Evolutionary conservation across 2,888 invertebrate species (phyloP).

Genomic region (Catocala fraxini): DNA sequence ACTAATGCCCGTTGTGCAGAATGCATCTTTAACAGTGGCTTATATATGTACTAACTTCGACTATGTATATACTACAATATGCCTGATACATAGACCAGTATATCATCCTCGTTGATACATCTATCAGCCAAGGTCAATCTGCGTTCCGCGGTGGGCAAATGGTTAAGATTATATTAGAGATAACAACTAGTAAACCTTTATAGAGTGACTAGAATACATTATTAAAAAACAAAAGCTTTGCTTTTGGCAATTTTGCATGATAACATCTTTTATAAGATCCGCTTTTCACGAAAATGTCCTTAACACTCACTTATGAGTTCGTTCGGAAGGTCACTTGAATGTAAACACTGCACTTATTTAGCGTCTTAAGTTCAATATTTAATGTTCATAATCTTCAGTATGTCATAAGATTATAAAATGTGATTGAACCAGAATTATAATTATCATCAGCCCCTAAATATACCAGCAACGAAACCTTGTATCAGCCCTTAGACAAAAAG

Average conservation of each 20-base stretch:
- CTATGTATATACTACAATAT: constrained; percentile 15
- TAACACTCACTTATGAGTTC: constrained; percentile 75
- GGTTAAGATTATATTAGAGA: constrained; percentile 68
- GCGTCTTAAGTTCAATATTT: constrained; percentile 59
- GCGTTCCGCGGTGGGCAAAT: constrained; percentile 60
- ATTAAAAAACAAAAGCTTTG: constrained; percentile 80
- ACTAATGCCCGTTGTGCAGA: constrained; percentile 65
- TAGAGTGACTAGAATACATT: constrained; percentile 75
- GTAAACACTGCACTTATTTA: constrained; percentile 69
- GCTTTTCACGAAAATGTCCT: constrained; percentile 61
- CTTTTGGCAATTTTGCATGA: constrained; percentile 77
- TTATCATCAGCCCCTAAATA: constrained; percentile 54
- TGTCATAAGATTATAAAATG: constrained; percentile 62
- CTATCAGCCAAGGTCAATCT: constrained; percentile 39
- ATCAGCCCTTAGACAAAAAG: constrained; percentile 54
- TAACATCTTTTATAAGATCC: constrained; percentile 58
- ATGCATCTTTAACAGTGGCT: constrained; percentile 44
- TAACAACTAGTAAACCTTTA: constrained; percentile 78
- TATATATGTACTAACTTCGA: constrained; percentile 13
- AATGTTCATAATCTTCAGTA: constrained; percentile 59
- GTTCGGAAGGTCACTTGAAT: constrained; percentile 82
- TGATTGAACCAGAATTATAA: constrained; percentile 39
- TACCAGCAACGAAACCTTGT: constrained; percentile 60
- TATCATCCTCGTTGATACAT: constrained; percentile 14
- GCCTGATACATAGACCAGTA: constrained; percentile 13